Percentiles rank a stretch among this genome's conserved stretches.
Conservation (phyloP, 2,888 invertebrate genomes). For the Agrochola lychnidis region DNA sequence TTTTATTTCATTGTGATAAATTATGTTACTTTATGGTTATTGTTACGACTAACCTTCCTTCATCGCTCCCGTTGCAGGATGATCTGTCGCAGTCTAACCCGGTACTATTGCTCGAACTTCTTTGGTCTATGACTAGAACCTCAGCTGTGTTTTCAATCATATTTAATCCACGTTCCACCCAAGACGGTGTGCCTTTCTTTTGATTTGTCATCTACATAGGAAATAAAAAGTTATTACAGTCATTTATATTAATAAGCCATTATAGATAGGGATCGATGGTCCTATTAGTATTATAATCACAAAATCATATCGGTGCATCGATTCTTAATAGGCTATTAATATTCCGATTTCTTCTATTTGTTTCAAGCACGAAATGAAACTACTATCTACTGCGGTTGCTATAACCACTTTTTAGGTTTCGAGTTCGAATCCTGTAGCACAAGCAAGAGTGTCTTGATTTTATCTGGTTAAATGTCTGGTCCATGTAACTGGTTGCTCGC, state of each 20-base stretch:
- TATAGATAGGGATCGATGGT: slow-evolving; percentile 21
- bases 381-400: not conserved
- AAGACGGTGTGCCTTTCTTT: slow-evolving; percentile 89
- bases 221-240: slow-evolving; percentile 30
- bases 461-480: no score
- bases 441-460: not conserved
- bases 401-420: not conserved
- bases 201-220: slow-evolving; percentile 85
- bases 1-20: not conserved
- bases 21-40: not conserved
- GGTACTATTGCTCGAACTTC: slow-evolving; percentile 84
- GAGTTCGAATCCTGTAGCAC: not conserved
- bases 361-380: slow-evolving; percentile 31
- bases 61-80: slow-evolving; percentile 87
- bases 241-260: slow-evolving; percentile 33
- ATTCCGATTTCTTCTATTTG: slow-evolving; percentile 32
- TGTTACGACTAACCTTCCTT: slow-evolving; percentile 80
- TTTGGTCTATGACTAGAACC: slow-evolving; percentile 91
- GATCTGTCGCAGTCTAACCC: slow-evolving; percentile 86
- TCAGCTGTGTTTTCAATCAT: slow-evolving; percentile 89
- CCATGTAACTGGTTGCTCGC: no score
- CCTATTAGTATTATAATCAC: slow-evolving; percentile 23
- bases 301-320: slow-evolving; percentile 5
- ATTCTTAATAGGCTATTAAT: slow-evolving; percentile 46
- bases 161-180: slow-evolving; percentile 91